phyloP scores from a whole-genome alignment of 2,113 vertebrate genomes.

The Azemiops feae region DNA sequence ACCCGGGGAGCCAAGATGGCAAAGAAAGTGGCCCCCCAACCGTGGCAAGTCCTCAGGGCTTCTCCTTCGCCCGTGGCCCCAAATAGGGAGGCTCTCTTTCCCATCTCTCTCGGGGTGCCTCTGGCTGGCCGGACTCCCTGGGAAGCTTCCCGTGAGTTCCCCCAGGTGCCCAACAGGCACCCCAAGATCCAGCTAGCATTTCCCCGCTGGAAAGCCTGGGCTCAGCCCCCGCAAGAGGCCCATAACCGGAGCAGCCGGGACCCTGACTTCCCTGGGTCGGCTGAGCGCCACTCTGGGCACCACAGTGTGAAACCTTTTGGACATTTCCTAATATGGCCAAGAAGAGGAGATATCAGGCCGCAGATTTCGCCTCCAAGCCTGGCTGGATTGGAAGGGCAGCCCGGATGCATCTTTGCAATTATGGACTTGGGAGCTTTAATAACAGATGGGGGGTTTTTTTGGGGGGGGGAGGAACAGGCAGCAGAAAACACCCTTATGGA shows the following conservation, averaged over 20 bases:
- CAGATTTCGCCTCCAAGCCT: slow-evolving; percentile 37
- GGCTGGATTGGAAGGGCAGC: slow-evolving; percentile 8
- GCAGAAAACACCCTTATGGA: too few species aligned
- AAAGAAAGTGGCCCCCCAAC: neutral
- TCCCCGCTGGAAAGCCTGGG: neutral
- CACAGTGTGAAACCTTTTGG: slow-evolving; percentile 25
- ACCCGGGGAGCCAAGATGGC: neutral
- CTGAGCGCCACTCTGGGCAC: slow-evolving; percentile 63
- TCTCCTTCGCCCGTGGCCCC: neutral
- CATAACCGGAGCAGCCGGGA: neutral
- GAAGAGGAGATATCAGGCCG: slow-evolving; percentile 56
- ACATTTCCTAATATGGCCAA: slow-evolving; percentile 75
- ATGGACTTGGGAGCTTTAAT: neutral
- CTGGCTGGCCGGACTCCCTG: neutral
- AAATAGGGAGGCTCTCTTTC: neutral
- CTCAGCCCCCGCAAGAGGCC: neutral
- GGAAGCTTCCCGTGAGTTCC: neutral
- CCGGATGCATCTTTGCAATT: neutral
- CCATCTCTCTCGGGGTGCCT: neutral
- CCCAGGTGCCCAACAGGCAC: neutral
- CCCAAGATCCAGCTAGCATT: neutral
- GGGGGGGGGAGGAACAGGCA: too few species aligned
- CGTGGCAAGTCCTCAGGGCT: neutral
- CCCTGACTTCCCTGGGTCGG: neutral
- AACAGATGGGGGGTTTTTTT: neutral